Percentiles rank a stretch among this genome's conserved stretches.
Evolutionary conservation across 2,888 invertebrate genomes (phyloP).

Genomic region (Cataglyphis cursor): DNA sequence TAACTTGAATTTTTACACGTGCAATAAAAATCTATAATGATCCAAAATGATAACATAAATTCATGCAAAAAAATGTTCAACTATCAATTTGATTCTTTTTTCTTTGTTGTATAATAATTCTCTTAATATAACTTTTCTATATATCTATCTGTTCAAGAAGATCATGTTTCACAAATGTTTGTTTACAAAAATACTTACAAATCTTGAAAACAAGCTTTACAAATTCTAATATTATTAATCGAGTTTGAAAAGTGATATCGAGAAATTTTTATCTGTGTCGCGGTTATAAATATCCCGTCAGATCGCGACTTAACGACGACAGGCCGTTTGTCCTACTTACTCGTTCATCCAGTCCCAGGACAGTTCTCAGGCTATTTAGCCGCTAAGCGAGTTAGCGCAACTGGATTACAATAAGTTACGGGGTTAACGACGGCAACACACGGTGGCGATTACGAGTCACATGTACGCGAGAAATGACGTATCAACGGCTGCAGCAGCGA

Average conservation of each 20-base stretch:
- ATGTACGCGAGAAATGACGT: slow-evolving; percentile 29
- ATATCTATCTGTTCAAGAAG: background rate
- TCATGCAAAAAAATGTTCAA: background rate
- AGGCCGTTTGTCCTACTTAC: slow-evolving; percentile 68
- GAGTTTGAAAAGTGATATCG: background rate
- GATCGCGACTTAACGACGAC: slow-evolving; percentile 25
- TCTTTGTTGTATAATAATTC: background rate
- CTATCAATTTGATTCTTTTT: background rate
- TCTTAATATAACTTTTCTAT: background rate
- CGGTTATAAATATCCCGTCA: slow-evolving; percentile 19
- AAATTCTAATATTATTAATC: background rate
- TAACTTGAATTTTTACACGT: background rate
- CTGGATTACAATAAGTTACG: slow-evolving; percentile 58
- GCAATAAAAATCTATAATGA: background rate
- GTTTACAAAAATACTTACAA: background rate
- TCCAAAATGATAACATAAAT: background rate
- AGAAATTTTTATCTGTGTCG: background rate
- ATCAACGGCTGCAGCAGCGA: background rate
- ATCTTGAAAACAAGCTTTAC: background rate
- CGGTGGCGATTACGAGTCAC: slow-evolving; percentile 57
- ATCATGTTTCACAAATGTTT: background rate
- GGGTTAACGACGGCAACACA: slow-evolving; percentile 57
- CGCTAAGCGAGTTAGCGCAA: slow-evolving; percentile 48
- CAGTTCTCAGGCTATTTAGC: slow-evolving; percentile 66
- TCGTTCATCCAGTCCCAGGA: slow-evolving; percentile 46